Evolutionary conservation across 2,113 vertebrate species (phyloP), one percentile per base, ranked within the genome.

Genomic region (Siniperca chuatsi): DNA sequence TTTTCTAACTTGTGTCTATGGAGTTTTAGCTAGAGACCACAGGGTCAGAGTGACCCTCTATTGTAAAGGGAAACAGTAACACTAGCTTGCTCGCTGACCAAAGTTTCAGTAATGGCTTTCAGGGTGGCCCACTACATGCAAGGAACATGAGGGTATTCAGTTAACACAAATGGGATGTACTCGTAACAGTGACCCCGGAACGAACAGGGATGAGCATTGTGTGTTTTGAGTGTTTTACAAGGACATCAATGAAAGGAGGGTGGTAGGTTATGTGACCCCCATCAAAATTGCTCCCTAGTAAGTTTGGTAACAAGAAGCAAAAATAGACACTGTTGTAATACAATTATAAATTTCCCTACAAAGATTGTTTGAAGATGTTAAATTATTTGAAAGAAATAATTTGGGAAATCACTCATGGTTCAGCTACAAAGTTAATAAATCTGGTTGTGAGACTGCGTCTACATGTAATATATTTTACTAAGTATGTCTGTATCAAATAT

Each of bases 181-280:
- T 91, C 73, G 85, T 83, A 93, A 92, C 78, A 69, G 90, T 90
- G 92, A 93, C 89, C 91, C 89, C 54, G 81, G 85, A 93, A 90
- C 80, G 65, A 85, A 92, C 89, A 78, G 90, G 85, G 85, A 92
- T 62, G 85, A 86, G 90, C 90, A 90, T 91, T 93, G 92, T 93
- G 87, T 88, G 91, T 92, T 92, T 81, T 89, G 92, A 94, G 93
- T 93, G 93, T 94, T 95, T 94, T 92, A 91, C 92, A 93, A 92
- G 91, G 82, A 86, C 90, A 85, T 92, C 87, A 79, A 76, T 90
- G 88, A 85, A 90, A 83, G 70, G 66, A 85, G 61, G 79, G 29
- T 78, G 50, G 78, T 72, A 72, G 75, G 78, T 86, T 87, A 75
- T 68, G 73, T 92, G 92, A 89, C 82, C 87, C 78, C 75, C 75